These are phyloP conservation scores for Chelonoidis abingdonii DNA, from an alignment of 2,113 vertebrate species.

Conservation along the genomic window DNA sequence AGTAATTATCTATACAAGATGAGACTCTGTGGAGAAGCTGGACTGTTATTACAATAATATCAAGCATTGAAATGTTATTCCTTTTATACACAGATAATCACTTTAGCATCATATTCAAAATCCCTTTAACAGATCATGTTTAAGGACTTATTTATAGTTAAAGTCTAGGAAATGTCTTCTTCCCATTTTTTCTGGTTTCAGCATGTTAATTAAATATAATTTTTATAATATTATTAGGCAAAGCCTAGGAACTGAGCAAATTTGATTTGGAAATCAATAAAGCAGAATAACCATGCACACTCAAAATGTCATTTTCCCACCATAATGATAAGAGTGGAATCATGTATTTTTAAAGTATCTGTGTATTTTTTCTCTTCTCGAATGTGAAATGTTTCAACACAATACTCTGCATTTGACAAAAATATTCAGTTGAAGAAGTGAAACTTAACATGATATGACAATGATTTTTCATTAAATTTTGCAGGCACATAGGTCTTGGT, in stretches of 20 bases:
- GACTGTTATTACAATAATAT: not conserved
- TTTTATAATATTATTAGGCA: not conserved
- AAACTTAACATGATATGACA: not conserved
- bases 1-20: not conserved
- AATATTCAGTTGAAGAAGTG: not conserved
- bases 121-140: not conserved
- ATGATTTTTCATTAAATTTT: constrained; percentile 12
- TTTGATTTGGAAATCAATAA: not conserved
- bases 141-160: not conserved
- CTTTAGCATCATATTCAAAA: not conserved
- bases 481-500: not conserved
- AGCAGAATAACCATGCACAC: not conserved
- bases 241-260: not conserved
- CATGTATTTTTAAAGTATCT: not conserved
- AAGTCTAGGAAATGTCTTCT: not conserved
- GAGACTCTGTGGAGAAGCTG: not conserved
- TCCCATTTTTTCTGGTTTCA: not conserved
- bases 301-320: not conserved
- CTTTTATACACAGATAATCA: not conserved
- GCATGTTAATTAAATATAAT: not conserved
- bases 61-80: not conserved
- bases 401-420: constrained; percentile 10
- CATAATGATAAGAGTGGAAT: not conserved
- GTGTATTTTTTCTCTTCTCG: not conserved
- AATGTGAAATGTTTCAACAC: not conserved